A percentile compares a stretch with the other conserved stretches of the same genome.
phyloP scores from a whole-genome alignment of 2,888 invertebrate species.

The Hirtodrosophila histrioides region DNA sequence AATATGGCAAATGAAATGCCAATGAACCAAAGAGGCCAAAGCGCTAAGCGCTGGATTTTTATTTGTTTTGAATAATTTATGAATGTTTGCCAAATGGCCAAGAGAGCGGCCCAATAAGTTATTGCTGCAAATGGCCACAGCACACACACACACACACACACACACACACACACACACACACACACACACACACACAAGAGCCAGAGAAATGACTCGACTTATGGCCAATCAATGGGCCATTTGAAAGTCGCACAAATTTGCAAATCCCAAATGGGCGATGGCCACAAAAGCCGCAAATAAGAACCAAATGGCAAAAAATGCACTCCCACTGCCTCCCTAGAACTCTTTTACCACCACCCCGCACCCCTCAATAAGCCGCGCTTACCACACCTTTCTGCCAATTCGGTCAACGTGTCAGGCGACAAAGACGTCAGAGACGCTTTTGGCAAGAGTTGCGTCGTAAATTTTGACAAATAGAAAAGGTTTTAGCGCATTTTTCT shows the following conservation, averaged over 20 bases:
- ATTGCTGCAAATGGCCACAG: constrained; percentile 28
- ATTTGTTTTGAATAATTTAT: constrained; percentile 73
- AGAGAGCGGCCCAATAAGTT: constrained; percentile 27
- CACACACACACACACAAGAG: too few species aligned
- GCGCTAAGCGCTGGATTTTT: constrained; percentile 43
- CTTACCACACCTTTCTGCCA: constrained; percentile 24
- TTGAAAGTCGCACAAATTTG: constrained; percentile 46
- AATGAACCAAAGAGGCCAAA: constrained; percentile 76
- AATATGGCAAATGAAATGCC: constrained; percentile 65
- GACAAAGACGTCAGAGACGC: constrained; percentile 42
- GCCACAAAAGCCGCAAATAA: constrained; percentile 14
- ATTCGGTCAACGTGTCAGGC: constrained; percentile 61
- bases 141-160: too few species aligned
- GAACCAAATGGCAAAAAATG: constrained; percentile 2
- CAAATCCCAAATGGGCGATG: constrained; percentile 2
- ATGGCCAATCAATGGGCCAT: constrained; percentile 47
- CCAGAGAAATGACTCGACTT: constrained; percentile 37
- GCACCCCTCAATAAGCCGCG: background rate
- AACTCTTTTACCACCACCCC: background rate
- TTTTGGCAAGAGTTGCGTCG: constrained; percentile 21
- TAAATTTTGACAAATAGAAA: constrained; percentile 64
- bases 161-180: too few species aligned
- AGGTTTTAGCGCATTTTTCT: constrained; percentile 56
- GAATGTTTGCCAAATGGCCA: constrained; percentile 67
- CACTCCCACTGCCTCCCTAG: constrained; percentile 11